Evolutionary conservation across 2,113 vertebrate species (phyloP), one percentile per base, ranked within the genome.

Genomic region (Colossoma macropomum): DNA sequence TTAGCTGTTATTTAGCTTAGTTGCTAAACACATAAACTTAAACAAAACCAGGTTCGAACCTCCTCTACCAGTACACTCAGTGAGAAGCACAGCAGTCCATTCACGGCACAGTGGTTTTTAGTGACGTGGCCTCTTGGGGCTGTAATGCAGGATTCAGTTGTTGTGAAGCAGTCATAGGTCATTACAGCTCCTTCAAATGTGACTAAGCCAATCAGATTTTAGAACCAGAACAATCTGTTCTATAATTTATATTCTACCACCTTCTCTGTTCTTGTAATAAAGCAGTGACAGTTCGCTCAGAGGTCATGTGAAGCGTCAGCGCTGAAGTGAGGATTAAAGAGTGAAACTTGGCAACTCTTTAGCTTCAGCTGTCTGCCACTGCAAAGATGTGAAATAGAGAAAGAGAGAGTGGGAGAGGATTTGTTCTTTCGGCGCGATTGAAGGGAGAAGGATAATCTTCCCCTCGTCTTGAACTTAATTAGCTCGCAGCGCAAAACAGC

Each of bases 291-390:
- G 83, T 88, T 88, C 87, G 83, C 81, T 52, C 69, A 1, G 19
- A 48, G 71, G 45, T 87, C 65, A 80, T 86, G 79, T 87, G 80
- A 89, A 91, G 88, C 84, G 84, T 78, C 87, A 90, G 91, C 84
- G 86, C 77, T 90, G 88, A 90, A 60, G 54, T 38, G 19, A 21
- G 30, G 52, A 60, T 60, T 59, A 76, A 45, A 77, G 12, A 41
- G 30, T 59, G 59, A 80, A 45, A 25, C 25, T 70, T 17, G 50
- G 52, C 30, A 7, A 63, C n/a, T 50, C 23, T 65, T 76, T 52
- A 45, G 50, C 41, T 84, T n/a, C n/a, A 28, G 30, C 8, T 8
- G 45, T 25, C 32, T 1, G 10, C 11, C 23, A 38, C 54, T 38
- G 56, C 16, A 62, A 32, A 73, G 50, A 52, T 27, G n/a, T 1